A percentile compares a stretch with the other conserved stretches of the same genome.
These are phyloP conservation scores for Mungos mungo DNA, from an alignment of 2,113 vertebrate genomes.

Conservation along the genomic window DNA sequence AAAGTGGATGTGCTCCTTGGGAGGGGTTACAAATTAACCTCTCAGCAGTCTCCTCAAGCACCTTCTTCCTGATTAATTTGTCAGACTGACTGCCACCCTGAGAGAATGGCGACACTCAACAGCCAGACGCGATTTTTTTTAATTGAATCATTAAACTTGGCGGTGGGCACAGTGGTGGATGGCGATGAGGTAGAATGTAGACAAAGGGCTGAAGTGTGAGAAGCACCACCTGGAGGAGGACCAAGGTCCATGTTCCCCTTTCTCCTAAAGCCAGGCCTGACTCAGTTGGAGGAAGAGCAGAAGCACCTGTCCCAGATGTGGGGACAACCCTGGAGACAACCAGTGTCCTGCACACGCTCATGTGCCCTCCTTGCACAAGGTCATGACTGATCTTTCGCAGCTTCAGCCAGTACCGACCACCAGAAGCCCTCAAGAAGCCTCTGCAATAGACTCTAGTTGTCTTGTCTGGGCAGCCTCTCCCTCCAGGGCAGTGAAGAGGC, in stretches of 20 bases:
- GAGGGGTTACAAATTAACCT: conserved; percentile 20
- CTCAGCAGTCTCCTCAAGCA: conserved; percentile 22
- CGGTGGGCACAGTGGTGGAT: neutral
- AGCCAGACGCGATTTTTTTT: neutral
- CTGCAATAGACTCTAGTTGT: neutral
- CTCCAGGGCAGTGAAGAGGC: neutral
- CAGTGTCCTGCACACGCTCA: neutral
- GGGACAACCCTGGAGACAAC: neutral
- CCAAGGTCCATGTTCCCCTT: neutral
- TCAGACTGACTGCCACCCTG: neutral
- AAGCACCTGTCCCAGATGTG: neutral
- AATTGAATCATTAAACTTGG: neutral
- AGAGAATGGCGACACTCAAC: neutral
- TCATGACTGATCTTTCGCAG: neutral
- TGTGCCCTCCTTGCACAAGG: neutral
- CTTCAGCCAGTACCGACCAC: neutral
- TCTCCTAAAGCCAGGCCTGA: neutral
- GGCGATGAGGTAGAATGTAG: neutral
- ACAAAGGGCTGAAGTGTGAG: neutral
- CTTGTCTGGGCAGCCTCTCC: neutral
- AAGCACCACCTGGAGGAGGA: neutral
- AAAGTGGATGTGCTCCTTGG: neutral
- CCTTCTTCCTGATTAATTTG: conserved; percentile 21
- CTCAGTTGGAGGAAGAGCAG: neutral
- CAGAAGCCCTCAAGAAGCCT: neutral